Conservation (phyloP, 2,113 vertebrate species). For the Mormoops blainvillei region DNA sequence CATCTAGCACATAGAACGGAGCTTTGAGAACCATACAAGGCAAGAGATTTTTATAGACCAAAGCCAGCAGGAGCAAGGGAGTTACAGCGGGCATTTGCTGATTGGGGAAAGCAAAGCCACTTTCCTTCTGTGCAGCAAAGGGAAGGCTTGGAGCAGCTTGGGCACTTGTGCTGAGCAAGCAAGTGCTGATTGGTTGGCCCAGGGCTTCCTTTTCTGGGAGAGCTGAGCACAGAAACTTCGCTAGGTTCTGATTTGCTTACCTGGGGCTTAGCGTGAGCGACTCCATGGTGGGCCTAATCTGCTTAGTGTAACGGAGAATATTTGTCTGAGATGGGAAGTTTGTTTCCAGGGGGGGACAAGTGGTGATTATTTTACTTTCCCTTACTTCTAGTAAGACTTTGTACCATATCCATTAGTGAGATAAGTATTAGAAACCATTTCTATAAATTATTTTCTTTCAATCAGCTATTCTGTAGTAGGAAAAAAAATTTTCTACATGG, state of each 20-base stretch:
- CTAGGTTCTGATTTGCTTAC: neutral
- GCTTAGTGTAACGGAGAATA: neutral
- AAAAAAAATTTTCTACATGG: neutral
- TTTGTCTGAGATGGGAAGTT: neutral
- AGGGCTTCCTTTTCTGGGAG: neutral
- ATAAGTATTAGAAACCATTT: neutral
- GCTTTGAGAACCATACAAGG: neutral
- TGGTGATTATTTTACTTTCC: conserved; percentile 7
- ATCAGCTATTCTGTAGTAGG: neutral
- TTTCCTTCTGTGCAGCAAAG: neutral
- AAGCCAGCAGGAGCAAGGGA: neutral
- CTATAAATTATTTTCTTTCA: neutral
- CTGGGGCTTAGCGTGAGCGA: neutral
- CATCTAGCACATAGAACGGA: neutral
- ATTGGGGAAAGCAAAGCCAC: neutral
- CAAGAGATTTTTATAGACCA: neutral
- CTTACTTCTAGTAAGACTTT: neutral
- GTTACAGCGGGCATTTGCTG: neutral
- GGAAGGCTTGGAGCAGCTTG: neutral
- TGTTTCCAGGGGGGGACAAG: neutral
- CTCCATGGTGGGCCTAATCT: neutral
- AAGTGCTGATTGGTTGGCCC: no score
- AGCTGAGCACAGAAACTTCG: neutral
- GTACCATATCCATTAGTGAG: neutral
- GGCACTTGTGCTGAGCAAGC: neutral